These are phyloP conservation scores for Setophaga petechia DNA, from an alignment of 2,113 vertebrate species.

Conservation along the genomic window DNA sequence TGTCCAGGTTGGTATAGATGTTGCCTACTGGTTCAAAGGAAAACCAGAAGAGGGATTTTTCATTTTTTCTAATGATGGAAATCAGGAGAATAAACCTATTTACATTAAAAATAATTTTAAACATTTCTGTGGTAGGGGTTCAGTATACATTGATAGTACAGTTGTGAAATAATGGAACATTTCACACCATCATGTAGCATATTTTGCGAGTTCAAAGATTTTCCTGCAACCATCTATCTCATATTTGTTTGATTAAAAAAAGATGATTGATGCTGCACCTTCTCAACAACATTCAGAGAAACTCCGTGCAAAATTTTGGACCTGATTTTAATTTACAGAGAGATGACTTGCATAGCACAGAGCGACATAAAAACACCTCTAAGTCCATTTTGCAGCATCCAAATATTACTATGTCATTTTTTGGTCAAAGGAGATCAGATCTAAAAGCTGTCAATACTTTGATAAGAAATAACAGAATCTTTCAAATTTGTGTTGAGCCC, in stretches of 20 bases:
- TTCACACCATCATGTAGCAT: background rate
- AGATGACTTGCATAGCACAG: background rate
- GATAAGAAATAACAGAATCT: background rate
- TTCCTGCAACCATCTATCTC: background rate
- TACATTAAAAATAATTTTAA: background rate
- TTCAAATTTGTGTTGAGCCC: background rate
- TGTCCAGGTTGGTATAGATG: background rate
- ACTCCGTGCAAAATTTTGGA: background rate
- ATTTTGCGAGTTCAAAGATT: background rate
- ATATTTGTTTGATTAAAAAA: background rate
- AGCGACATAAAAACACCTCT: background rate
- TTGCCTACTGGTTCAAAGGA: background rate
- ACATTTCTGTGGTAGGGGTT: background rate
- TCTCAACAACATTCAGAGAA: background rate
- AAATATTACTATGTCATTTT: background rate
- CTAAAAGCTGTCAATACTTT: background rate
- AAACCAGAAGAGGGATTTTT: background rate
- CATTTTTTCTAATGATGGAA: background rate
- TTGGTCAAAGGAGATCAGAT: background rate
- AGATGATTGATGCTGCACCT: background rate
- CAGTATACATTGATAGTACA: background rate
- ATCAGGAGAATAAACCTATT: background rate
- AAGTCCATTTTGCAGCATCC: background rate
- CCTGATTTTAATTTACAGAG: background rate
- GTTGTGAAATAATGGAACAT: background rate